Conservation (phyloP, 2,113 vertebrate species). For the Salvelinus namaycush region DNA sequence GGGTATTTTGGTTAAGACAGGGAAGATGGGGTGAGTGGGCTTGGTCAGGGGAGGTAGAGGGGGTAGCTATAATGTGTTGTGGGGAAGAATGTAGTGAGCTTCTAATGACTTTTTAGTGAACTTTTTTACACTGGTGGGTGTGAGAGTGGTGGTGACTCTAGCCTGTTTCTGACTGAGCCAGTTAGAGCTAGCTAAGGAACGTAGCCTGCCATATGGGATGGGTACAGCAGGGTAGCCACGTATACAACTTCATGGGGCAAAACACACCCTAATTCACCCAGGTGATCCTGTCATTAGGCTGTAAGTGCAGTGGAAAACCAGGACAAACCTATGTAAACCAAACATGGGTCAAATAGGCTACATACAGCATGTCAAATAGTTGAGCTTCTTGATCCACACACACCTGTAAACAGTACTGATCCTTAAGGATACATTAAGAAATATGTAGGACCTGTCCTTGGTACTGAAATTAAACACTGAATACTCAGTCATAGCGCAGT, state of each 20-base stretch:
- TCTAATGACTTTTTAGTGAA: no score
- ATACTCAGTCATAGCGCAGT: background rate
- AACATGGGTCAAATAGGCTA: no score
- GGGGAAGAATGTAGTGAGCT: no score
- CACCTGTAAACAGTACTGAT: background rate
- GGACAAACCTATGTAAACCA: background rate
- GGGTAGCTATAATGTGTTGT: no score
- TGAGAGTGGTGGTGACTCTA: background rate
- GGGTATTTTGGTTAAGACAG: no score
- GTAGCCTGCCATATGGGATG: conserved; percentile 15
- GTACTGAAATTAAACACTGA: conserved; percentile 57
- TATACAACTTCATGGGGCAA: background rate
- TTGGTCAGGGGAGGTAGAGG: no score
- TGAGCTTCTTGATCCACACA: background rate
- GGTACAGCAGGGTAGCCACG: conserved; percentile 7
- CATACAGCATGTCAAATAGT: no score
- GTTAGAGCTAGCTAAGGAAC: conserved; percentile 26
- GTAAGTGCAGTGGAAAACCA: background rate
- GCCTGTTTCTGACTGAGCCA: background rate
- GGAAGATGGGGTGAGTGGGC: no score
- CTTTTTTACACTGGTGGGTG: no score
- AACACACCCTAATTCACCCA: background rate
- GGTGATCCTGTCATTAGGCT: background rate
- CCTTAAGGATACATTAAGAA: background rate
- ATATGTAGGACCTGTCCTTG: conserved; percentile 63